These are phyloP conservation scores for Pollenia labialis DNA, from an alignment of 2,888 invertebrate species.

Conservation along the genomic window DNA sequence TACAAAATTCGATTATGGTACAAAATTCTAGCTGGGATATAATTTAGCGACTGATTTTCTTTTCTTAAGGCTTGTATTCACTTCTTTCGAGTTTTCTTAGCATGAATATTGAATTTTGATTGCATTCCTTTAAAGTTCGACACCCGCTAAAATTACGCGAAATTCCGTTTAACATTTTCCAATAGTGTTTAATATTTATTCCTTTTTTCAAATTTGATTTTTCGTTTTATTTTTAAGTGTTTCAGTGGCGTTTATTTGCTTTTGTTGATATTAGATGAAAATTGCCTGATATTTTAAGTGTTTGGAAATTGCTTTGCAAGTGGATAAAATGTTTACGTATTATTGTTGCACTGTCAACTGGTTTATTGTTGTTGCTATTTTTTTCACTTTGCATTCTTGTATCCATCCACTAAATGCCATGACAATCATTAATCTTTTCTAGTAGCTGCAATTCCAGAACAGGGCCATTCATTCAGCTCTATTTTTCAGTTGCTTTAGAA, in stretches of 20 bases:
- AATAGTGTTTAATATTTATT: not conserved
- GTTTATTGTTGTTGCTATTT: conserved; percentile 31
- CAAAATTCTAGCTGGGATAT: too few relatives aligned
- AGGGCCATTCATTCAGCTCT: conserved; percentile 1
- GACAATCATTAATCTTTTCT: conserved; percentile 70
- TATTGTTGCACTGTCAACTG: conserved; percentile 40
- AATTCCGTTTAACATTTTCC: conserved; percentile 4
- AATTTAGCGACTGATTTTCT: too few relatives aligned
- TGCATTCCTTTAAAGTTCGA: not conserved
- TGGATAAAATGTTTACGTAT: conserved; percentile 58
- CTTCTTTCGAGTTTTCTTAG: too few relatives aligned
- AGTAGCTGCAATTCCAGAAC: conserved; percentile 37
- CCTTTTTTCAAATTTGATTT: not conserved
- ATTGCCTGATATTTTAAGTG: conserved; percentile 41
- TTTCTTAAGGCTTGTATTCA: too few relatives aligned
- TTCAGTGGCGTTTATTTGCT: conserved; percentile 10
- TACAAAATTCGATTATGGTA: too few relatives aligned
- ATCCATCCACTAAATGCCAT: conserved; percentile 71
- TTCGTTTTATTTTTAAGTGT: conserved; percentile 4
- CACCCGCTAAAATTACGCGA: not conserved
- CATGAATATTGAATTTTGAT: not conserved
- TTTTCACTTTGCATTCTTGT: conserved; percentile 59
- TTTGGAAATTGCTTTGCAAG: conserved; percentile 62
- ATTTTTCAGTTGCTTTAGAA: conserved; percentile 50
- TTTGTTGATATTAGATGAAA: conserved; percentile 43